Evolutionary conservation across 2,888 invertebrate species (phyloP).

Genomic region (Lycia hirtaria): DNA sequence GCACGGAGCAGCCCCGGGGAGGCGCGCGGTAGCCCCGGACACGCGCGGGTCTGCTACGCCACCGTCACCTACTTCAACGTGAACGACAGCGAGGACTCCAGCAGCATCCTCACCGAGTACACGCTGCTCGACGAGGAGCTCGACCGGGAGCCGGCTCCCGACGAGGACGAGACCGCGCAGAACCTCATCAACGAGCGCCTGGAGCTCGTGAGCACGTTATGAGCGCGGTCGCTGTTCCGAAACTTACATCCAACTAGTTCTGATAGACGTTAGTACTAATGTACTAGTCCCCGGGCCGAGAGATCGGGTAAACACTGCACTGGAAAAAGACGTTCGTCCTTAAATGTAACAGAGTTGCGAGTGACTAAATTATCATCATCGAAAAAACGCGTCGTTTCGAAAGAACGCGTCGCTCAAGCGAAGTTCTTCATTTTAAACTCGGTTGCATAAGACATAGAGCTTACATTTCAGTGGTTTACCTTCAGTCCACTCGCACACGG

Average conservation of each 20-base stretch:
- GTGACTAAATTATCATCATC: no score
- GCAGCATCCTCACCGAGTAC: slow-evolving; percentile 78
- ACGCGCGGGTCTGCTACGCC: slow-evolving; percentile 69
- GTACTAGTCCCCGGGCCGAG: neutral
- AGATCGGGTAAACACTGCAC: neutral
- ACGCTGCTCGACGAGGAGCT: slow-evolving; percentile 72
- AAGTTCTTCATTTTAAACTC: neutral
- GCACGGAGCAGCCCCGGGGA: slow-evolving; percentile 70
- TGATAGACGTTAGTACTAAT: neutral
- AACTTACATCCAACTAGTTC: neutral
- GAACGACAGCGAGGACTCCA: slow-evolving; percentile 77
- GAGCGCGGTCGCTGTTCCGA: slow-evolving; percentile 45
- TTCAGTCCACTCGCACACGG: no score
- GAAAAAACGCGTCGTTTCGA: neutral
- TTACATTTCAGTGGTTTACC: neutral
- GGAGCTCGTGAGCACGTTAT: slow-evolving; percentile 77
- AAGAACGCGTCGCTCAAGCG: neutral
- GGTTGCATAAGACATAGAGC: neutral
- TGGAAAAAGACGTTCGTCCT: neutral
- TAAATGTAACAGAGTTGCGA: neutral
- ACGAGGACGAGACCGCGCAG: slow-evolving; percentile 64
- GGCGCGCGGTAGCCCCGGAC: slow-evolving; percentile 68
- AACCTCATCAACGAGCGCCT: slow-evolving; percentile 78
- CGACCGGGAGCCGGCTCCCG: slow-evolving; percentile 53
- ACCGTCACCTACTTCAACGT: slow-evolving; percentile 78